Evolutionary conservation across 2,797 vertebrate genomes (phyloP).

Genomic region (Alca torda): DNA sequence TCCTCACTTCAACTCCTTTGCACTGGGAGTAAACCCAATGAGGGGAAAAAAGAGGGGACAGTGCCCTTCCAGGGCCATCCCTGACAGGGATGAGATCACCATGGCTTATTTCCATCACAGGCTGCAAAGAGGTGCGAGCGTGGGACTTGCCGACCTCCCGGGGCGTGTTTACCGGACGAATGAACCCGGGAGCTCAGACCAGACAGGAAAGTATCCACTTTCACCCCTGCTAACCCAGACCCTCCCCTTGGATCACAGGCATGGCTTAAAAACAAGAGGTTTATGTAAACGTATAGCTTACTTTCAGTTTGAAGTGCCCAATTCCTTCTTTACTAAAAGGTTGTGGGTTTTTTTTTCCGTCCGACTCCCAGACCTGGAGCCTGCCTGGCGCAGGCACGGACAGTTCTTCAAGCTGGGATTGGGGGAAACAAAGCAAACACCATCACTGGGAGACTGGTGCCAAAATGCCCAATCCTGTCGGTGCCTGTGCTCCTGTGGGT

Average conservation of each 20-base stretch:
- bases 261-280: background rate
- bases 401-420: background rate
- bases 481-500: background rate
- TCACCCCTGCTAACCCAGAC: background rate
- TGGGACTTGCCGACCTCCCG: background rate
- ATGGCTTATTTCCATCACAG: background rate
- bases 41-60: background rate
- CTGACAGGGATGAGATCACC: background rate
- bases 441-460: accelerated
- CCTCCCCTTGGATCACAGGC: conserved; percentile 39
- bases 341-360: background rate
- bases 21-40: background rate
- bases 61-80: background rate
- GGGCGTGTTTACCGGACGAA: background rate
- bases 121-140: background rate
- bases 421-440: background rate
- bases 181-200: conserved; percentile 17
- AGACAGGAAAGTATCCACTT: background rate
- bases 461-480: background rate
- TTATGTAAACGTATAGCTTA: conserved; percentile 13
- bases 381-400: accelerated
- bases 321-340: background rate
- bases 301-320: background rate
- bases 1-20: background rate
- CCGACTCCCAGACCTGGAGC: background rate